phyloP scores from a whole-genome alignment of 2,797 vertebrate genomes.

The Trematomus bernacchii region DNA sequence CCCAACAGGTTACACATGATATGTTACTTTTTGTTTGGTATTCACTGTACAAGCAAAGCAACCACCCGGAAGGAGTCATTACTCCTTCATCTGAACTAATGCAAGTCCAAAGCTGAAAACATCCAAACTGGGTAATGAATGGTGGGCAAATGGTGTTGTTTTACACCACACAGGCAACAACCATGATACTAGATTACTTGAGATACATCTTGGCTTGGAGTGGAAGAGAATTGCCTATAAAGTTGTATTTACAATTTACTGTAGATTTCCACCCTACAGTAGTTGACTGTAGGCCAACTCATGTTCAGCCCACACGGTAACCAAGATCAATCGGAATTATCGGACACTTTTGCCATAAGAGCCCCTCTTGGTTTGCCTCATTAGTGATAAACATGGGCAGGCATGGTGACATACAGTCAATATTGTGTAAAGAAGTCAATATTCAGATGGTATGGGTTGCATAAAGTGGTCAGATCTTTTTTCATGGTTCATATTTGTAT shows the following conservation, averaged over 20 bases:
- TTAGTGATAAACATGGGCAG: conserved; percentile 2
- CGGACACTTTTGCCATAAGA: neutral
- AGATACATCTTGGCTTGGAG: conserved; percentile 23
- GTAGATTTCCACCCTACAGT: neutral
- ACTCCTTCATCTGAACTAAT: conserved; percentile 54
- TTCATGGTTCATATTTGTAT: too few relatives aligned
- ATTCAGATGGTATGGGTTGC: neutral
- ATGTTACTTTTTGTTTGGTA: conserved; percentile 49
- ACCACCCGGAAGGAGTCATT: conserved; percentile 60
- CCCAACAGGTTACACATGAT: conserved; percentile 33
- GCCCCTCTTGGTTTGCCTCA: neutral
- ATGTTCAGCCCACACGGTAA: conserved; percentile 15
- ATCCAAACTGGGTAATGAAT: conserved; percentile 27
- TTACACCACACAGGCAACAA: conserved; percentile 7
- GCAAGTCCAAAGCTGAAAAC: conserved; percentile 35
- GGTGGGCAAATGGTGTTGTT: conserved; percentile 23
- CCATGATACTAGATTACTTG: conserved; percentile 23
- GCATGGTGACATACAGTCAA: neutral
- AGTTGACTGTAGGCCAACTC: neutral
- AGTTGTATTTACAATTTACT: conserved; percentile 27
- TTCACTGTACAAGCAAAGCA: conserved; percentile 40
- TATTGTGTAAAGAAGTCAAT: neutral
- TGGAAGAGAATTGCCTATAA: conserved; percentile 24
- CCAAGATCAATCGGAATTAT: conserved; percentile 8
- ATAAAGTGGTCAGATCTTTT: too few relatives aligned